Base-by-base conservation (phyloP, 2,888 invertebrate species). In the Lydus trimaculatus region DNA sequence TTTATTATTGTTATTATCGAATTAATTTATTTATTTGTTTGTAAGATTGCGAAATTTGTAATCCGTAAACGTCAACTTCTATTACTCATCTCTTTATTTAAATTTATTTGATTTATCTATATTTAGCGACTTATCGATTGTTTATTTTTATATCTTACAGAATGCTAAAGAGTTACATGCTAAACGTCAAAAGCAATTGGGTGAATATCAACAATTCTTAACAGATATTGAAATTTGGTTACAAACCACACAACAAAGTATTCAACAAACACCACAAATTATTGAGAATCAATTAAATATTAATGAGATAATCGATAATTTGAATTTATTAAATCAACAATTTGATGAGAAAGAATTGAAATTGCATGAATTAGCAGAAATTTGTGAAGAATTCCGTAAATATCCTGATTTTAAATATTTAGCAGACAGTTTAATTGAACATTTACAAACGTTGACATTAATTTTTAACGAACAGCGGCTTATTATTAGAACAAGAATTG, bases 391-490 rank as follows among this genome's bases (percentile, higher is more conserved):
- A 31, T 84, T 90, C 65, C 83, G 86, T 66, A 82, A 85, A 20
- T 80, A 84, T 73, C 83, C 86, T 1, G 88, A 89, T 73, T 83
- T 89, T 2, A 80, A 85, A 61, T 81, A 84, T 7, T 77, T 89
- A 61, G 87, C 88, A 1, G 79, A 80, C 43, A 80, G 82, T 17
- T 85, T 91, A 75, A 85, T 85, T 76, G 85, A 88, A 67, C 91
- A 91, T 78, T 82, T 92, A 73, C 86, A 85, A 76, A 84, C 85
- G 39, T 87, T 91, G 75, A 88, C 87, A 43, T 85, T 85, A 66
- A 84, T 90, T 39, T 87, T 92, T 76, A 85, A 87, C 43, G 90
- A 91, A 82, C 90, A 91, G 70, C 89, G 88, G 76, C 85, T 86
- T 76, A 86, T 90, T 80, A 89, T 91, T 82, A 88, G 86, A 76